These are phyloP conservation scores for Brachionus koreanus DNA, from an alignment of 1,140 invertebrate species.

Conservation along the genomic window DNA sequence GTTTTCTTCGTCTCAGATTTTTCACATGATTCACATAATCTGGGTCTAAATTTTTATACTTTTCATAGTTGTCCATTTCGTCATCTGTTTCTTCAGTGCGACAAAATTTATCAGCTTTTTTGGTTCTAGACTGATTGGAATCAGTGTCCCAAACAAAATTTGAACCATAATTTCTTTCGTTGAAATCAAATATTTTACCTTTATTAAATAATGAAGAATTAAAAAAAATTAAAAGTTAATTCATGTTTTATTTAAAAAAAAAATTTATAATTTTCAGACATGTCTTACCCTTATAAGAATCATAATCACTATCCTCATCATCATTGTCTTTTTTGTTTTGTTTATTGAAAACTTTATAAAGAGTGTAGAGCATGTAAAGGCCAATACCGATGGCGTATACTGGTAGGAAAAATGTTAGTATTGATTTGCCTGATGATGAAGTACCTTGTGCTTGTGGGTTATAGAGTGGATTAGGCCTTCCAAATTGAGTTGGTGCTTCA, in stretches of 20 bases:
- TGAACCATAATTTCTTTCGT: neutral
- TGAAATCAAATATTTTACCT: neutral
- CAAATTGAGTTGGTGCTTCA: neutral
- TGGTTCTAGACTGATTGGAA: neutral
- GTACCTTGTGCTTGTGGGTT: constrained; percentile 2
- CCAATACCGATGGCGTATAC: constrained; percentile 43
- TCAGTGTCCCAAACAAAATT: neutral
- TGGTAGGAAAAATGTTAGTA: constrained; percentile 37
- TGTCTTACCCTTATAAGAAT: neutral
- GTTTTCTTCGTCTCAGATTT: neutral
- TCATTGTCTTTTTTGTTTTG: constrained; percentile 17
- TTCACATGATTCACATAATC: constrained; percentile 22
- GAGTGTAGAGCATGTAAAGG: constrained; percentile 34
- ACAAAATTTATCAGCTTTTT: neutral
- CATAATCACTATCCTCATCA: constrained; percentile 27
- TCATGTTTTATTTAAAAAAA: no score
- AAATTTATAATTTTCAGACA: neutral
- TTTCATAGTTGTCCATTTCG: constrained; percentile 14
- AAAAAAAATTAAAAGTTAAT: no score
- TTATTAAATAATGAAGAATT: neutral
- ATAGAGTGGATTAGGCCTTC: neutral
- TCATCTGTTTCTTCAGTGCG: neutral
- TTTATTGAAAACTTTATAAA: constrained; percentile 44
- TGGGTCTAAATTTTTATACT: constrained; percentile 8
- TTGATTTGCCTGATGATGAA: constrained; percentile 14